A percentile compares a stretch with the other conserved stretches of the same genome.
phyloP scores from a whole-genome alignment of 2,888 invertebrate genomes.

The Oasisia sp. region DNA sequence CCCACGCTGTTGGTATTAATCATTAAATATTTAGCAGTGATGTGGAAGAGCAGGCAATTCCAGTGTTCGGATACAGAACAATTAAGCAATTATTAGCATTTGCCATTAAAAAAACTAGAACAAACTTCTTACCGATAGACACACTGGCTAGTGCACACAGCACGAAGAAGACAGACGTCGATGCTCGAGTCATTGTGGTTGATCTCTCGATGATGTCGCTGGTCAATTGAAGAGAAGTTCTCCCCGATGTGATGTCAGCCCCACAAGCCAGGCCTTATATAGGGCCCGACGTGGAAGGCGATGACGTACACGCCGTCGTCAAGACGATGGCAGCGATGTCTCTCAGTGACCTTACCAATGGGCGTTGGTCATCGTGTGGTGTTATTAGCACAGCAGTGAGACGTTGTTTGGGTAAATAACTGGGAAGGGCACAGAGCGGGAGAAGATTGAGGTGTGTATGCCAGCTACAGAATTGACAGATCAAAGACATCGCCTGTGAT shows the following conservation, averaged over 20 bases:
- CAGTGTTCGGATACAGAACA: not conserved
- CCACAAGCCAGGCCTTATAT: not conserved
- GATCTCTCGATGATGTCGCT: not conserved
- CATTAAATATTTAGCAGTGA: too few species aligned
- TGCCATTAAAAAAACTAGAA: not conserved
- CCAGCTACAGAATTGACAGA: too few species aligned
- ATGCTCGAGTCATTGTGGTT: not conserved
- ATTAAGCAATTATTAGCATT: not conserved
- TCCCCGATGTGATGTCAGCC: not conserved
- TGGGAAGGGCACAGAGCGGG: too few species aligned
- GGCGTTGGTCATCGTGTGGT: too few species aligned
- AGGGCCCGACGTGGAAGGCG: not conserved
- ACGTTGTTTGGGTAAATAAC: too few species aligned
- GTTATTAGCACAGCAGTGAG: too few species aligned
- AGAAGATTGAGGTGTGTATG: too few species aligned
- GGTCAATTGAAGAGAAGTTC: not conserved
- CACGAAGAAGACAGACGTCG: not conserved
- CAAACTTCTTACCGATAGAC: not conserved
- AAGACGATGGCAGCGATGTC: too few species aligned
- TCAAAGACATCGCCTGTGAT: too few species aligned
- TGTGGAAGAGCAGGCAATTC: not conserved
- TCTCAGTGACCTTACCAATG: too few species aligned
- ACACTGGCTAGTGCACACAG: not conserved
- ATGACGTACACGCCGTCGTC: too few species aligned
- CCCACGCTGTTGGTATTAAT: too few species aligned